These are phyloP conservation scores for Cheilosia soror DNA, from an alignment of 2,888 invertebrate species.

Conservation along the genomic window DNA sequence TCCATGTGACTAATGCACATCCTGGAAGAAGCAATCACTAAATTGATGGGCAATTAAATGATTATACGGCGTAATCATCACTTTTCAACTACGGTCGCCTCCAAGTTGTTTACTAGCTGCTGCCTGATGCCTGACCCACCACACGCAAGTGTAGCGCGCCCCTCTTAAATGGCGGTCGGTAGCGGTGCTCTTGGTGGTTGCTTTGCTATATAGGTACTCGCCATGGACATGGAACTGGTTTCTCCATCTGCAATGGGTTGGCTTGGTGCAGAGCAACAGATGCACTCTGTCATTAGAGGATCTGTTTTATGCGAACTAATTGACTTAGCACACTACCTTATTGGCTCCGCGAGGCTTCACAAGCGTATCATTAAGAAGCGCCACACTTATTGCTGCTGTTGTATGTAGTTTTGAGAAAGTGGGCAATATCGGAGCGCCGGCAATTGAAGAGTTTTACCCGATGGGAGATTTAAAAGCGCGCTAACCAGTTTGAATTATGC, in stretches of 20 bases:
- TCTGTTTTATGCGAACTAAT: conserved; percentile 74
- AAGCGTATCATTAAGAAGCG: conserved; percentile 74
- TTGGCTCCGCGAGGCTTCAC: conserved; percentile 69
- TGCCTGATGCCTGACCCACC: conserved; percentile 12
- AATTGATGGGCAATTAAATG: conserved; percentile 75
- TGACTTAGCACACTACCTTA: conserved; percentile 75
- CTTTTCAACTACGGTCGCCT: conserved; percentile 64
- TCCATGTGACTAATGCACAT: conserved; percentile 48
- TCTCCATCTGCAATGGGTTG: conserved; percentile 29
- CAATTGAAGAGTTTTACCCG: conserved; percentile 46
- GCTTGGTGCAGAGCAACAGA: conserved; percentile 39
- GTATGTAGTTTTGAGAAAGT: conserved; percentile 48
- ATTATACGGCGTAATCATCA: conserved; percentile 74
- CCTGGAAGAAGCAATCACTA: conserved; percentile 66
- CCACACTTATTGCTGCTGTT: conserved; percentile 56
- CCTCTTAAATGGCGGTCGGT: conserved; percentile 27
- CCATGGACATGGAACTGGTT: conserved; percentile 47
- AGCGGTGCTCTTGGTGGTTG: conserved; percentile 21
- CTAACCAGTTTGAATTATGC: conserved; percentile 34
- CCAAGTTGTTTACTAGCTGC: conserved; percentile 66
- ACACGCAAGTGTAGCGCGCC: conserved; percentile 53
- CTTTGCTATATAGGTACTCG: background rate
- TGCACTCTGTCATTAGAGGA: conserved; percentile 71
- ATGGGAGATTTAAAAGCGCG: conserved; percentile 37
- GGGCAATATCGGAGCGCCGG: conserved; percentile 65